Percentiles rank a stretch among this genome's conserved stretches.
phyloP scores from a whole-genome alignment of 2,888 invertebrate species.

The Mythimna albipuncta region DNA sequence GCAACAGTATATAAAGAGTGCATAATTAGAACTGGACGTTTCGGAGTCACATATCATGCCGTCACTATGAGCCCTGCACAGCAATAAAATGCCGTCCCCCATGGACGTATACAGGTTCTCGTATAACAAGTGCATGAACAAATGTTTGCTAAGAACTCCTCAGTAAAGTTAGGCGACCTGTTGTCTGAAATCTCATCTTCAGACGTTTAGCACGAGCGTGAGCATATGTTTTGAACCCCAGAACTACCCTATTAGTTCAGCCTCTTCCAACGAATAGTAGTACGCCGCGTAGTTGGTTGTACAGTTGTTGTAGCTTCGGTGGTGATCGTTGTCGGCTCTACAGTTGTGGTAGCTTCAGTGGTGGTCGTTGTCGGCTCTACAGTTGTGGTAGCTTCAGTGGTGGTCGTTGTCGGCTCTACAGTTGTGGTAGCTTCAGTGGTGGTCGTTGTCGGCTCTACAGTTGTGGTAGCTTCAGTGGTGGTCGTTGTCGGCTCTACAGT shows the following conservation, averaged over 20 bases:
- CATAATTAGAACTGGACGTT: neutral
- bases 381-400: neutral
- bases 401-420: neutral
- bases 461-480: neutral
- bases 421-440: neutral
- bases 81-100: neutral
- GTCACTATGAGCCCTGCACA: neutral
- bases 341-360: neutral
- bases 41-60: too few relatives aligned
- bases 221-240: too few relatives aligned
- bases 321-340: neutral
- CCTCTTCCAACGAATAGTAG: constrained; percentile 33
- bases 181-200: neutral
- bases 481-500: neutral
- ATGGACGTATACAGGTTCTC: too few relatives aligned
- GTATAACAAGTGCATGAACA: too few relatives aligned
- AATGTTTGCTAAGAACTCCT: too few relatives aligned
- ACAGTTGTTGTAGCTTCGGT: neutral
- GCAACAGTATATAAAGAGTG: neutral
- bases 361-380: neutral
- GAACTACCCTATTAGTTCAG: constrained; percentile 14
- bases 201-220: neutral
- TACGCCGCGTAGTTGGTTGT: neutral
- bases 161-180: too few relatives aligned
- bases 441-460: neutral